Evolutionary conservation across 2,888 invertebrate genomes (phyloP).

Genomic region (Caenorhabditis sp.): DNA sequence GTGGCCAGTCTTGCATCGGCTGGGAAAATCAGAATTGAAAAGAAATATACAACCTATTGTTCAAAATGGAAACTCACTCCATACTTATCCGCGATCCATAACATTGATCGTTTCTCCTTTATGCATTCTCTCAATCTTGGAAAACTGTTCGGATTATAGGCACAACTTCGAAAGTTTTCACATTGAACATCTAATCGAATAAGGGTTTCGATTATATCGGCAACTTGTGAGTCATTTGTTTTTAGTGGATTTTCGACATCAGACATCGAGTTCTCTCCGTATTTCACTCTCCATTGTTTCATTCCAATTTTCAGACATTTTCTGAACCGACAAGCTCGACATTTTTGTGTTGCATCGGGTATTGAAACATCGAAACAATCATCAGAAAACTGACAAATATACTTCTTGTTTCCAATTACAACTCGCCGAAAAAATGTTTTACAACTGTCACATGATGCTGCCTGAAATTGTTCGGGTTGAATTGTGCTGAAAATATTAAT

Average conservation of each 20-base stretch:
- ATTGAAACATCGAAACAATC: conserved; percentile 12
- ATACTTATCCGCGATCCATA: neutral
- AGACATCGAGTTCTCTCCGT: neutral
- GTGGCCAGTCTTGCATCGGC: conserved; percentile 2
- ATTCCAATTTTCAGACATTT: conserved; percentile 21
- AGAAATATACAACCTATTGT: too few species aligned
- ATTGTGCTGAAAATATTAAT: too few species aligned
- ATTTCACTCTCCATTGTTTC: conserved; percentile 5
- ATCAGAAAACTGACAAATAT: conserved; percentile 8
- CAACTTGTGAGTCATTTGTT: neutral
- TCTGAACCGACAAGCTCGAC: conserved; percentile 16
- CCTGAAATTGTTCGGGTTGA: too few species aligned
- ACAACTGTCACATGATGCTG: conserved; percentile 17
- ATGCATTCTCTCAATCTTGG: neutral
- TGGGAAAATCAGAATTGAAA: neutral
- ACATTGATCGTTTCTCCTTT: neutral
- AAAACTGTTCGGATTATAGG: neutral
- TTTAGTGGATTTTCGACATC: neutral
- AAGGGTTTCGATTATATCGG: neutral
- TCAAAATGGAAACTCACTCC: neutral
- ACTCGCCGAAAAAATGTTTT: conserved; percentile 26
- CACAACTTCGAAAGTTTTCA: neutral
- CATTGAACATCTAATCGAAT: neutral
- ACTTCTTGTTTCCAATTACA: conserved; percentile 16
- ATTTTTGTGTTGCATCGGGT: conserved; percentile 13